Evolutionary conservation across 2,797 vertebrate species (phyloP), one percentile per base, ranked within the genome.

Genomic region (Leptodactylus fallax): DNA sequence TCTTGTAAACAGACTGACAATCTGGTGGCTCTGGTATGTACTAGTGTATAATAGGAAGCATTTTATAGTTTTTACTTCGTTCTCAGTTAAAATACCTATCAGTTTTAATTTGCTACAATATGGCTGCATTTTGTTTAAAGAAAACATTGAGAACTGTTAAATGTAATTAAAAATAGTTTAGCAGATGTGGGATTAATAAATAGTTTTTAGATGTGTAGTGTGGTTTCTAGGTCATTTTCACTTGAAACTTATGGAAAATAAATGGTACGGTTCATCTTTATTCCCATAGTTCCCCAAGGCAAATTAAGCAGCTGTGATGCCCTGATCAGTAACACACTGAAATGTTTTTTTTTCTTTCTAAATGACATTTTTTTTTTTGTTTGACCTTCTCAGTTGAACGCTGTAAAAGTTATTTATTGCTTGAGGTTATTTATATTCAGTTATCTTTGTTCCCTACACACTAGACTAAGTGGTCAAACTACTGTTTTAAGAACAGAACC

Each of bases 391-490:
- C 87, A 90, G 90, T 36, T 93, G 90, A 91, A 91, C 85, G 78
- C 81, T 91, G 90, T 90, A 91, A 91, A 90, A 92, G 60, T 27
- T 90, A 83, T 92, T 92, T 90, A 90, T 91, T 92, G 91, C 93
- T 93, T 90, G 85, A 53, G 92, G 91, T 94, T 91, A 90, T 93
- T 94, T 94, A 83, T 91, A 87, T 91, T 92, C 90, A 91, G 91
- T 92, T 93, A 87, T 90, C 87, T 85, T 90, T 90, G 56, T 90
- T 91, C 91, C 91, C 92, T 87, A 83, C 78, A 79, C 71, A 92
- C 79, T 86, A 63, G 53, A 91, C 92, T 91, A 90, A 89, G 86
- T 90, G 90, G 86, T 83, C 88, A 91, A 89, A 90, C 91, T 90
- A 90, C 88, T 53, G 89, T 90, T 92, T 90, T 93, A 93, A 91